Percentiles rank a stretch among this genome's conserved stretches.
Conservation (phyloP, 92 coral and sea anemone species). For the Paramuricea clavata region DNA sequence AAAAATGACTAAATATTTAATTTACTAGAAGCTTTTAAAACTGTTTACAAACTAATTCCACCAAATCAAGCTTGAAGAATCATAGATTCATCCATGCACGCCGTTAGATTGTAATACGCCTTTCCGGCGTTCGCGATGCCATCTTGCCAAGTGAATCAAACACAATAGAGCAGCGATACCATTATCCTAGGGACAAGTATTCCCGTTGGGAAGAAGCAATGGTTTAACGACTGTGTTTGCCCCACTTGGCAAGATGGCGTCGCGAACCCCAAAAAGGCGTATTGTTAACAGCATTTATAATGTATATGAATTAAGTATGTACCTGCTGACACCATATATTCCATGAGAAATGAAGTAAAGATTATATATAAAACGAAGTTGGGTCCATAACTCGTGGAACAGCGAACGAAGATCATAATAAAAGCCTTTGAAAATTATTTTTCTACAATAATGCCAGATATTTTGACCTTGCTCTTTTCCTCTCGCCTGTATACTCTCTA, state of each 20-base stretch:
- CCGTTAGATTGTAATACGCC: background rate
- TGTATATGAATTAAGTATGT: background rate
- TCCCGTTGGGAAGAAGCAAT: too few species aligned
- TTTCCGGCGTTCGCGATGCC: too few species aligned
- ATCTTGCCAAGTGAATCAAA: too few species aligned
- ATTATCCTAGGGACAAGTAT: too few species aligned
- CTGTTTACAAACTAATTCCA: background rate
- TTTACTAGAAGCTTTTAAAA: too few species aligned
- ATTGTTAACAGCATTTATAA: background rate
- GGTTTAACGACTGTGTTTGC: too few species aligned
- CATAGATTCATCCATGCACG: background rate
- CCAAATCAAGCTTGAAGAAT: background rate
- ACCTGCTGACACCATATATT: background rate
- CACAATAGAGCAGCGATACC: too few species aligned
- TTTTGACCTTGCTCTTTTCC: background rate
- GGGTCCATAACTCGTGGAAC: background rate
- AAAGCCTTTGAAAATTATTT: too few species aligned
- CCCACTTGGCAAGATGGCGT: too few species aligned
- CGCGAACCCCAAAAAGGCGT: too few species aligned
- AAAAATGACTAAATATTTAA: background rate
- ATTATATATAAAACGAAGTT: background rate
- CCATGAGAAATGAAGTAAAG: slow-evolving; percentile 1
- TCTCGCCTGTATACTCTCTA: background rate
- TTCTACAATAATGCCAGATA: background rate
- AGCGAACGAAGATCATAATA: background rate